Evolutionary conservation across 2,797 vertebrate species (phyloP).

Genomic region (Tokudaia tokunoshimensis): DNA sequence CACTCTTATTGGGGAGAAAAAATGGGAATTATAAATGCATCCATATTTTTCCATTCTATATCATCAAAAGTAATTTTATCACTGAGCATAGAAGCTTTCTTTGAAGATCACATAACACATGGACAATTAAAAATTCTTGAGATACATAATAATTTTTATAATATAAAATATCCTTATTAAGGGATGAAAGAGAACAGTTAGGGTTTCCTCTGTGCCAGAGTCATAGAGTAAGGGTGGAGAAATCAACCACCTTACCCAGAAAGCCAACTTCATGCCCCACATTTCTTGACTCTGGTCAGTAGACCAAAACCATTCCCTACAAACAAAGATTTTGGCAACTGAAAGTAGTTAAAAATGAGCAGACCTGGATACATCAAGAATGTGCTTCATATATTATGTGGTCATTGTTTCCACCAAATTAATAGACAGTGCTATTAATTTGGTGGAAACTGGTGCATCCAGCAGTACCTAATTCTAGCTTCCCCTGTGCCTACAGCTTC

Average conservation of each 20-base stretch:
- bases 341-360: neutral
- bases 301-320: neutral
- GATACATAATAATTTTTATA: neutral
- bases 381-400: neutral
- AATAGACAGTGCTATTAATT: neutral
- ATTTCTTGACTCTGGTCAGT: neutral
- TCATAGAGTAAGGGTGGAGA: neutral
- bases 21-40: conserved; percentile 7
- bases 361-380: neutral
- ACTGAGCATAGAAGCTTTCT: neutral
- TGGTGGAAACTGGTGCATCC: no score
- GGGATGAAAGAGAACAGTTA: neutral
- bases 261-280: neutral
- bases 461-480: neutral
- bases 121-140: conserved; percentile 23
- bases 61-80: conserved; percentile 12
- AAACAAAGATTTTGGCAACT: conserved; percentile 7
- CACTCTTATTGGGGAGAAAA: conserved; percentile 44
- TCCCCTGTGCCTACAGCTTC: neutral
- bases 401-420: neutral
- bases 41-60: conserved; percentile 9
- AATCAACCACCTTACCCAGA: neutral
- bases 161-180: conserved; percentile 33
- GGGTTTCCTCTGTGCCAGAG: neutral
- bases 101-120: neutral